phyloP scores from a whole-genome alignment of 2,888 invertebrate genomes.

The Drosophila borborema region DNA sequence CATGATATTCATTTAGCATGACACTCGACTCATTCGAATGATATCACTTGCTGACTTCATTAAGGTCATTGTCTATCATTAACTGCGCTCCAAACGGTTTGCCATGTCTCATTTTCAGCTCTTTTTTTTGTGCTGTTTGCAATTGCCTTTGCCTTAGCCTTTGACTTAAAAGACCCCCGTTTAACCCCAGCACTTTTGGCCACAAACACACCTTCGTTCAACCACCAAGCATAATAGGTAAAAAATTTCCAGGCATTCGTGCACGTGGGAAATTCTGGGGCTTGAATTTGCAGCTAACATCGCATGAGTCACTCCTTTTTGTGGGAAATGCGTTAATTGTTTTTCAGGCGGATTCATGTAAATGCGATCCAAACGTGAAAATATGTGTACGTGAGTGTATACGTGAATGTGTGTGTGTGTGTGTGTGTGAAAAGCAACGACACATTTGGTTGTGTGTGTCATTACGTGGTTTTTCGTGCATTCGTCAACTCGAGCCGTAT shows the following conservation, averaged over 20 bases:
- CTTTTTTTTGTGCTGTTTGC: conserved; percentile 7
- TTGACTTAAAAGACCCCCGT: neutral
- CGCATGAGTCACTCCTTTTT: conserved; percentile 68
- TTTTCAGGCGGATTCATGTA: conserved; percentile 56
- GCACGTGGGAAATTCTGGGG: conserved; percentile 67
- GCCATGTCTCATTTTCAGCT: neutral
- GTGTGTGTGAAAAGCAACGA: conserved; percentile 10
- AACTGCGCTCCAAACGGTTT: neutral
- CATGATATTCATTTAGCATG: neutral
- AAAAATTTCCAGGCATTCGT: conserved; percentile 28
- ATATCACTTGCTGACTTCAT: conserved; percentile 16
- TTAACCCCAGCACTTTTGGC: conserved; percentile 6
- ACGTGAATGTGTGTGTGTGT: neutral
- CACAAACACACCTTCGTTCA: conserved; percentile 15
- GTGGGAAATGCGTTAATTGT: conserved; percentile 74
- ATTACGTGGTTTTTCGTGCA: conserved; percentile 64
- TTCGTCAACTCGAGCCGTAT: conserved; percentile 63
- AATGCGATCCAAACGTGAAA: conserved; percentile 71
- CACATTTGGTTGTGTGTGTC: conserved; percentile 24
- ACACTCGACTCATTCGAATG: neutral
- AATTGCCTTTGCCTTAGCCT: conserved; percentile 22
- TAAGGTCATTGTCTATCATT: conserved; percentile 6
- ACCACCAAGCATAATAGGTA: conserved; percentile 5
- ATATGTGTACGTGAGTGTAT: conserved; percentile 50
- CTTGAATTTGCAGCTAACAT: conserved; percentile 48